phyloP scores from a whole-genome alignment of 2,888 invertebrate genomes.

The Mellilla xanthometata region DNA sequence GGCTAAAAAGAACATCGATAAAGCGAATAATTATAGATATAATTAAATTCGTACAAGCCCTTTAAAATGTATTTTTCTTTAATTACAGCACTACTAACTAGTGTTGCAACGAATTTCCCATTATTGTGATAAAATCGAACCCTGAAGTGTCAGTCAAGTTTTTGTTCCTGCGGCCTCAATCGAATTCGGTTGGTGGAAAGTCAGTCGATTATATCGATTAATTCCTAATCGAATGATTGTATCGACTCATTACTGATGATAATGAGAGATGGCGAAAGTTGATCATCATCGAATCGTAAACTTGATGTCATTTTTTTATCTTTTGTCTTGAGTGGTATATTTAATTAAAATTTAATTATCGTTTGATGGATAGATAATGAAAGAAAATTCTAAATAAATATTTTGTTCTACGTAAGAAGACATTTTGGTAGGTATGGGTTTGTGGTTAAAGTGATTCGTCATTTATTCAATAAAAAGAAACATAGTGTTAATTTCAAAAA shows the following conservation, averaged over 20 bases:
- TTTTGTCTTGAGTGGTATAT: not conserved
- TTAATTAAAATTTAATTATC: not conserved
- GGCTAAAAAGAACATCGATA: too few species aligned
- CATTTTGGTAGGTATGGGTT: too few species aligned
- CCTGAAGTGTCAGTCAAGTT: constrained; percentile 22
- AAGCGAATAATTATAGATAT: too few species aligned
- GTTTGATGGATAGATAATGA: not conserved
- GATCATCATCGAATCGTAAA: not conserved
- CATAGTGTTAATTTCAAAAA: too few species aligned
- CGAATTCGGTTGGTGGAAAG: constrained; percentile 45
- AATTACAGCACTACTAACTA: constrained; percentile 2
- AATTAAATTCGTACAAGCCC: not conserved
- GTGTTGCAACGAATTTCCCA: constrained; percentile 15
- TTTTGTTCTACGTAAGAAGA: too few species aligned
- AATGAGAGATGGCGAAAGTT: constrained; percentile 25
- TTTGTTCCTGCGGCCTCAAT: constrained; percentile 40
- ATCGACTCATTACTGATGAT: constrained; percentile 9
- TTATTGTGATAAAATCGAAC: constrained; percentile 24
- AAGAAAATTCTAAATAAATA: not conserved
- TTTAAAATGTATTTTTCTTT: not conserved
- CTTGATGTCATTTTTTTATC: not conserved
- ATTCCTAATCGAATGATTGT: constrained; percentile 21
- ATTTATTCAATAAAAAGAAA: too few species aligned
- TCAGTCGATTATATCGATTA: constrained; percentile 28
- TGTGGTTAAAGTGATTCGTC: too few species aligned